phyloP scores from a whole-genome alignment of 2,888 invertebrate genomes.

The Drosophila formosana region DNA sequence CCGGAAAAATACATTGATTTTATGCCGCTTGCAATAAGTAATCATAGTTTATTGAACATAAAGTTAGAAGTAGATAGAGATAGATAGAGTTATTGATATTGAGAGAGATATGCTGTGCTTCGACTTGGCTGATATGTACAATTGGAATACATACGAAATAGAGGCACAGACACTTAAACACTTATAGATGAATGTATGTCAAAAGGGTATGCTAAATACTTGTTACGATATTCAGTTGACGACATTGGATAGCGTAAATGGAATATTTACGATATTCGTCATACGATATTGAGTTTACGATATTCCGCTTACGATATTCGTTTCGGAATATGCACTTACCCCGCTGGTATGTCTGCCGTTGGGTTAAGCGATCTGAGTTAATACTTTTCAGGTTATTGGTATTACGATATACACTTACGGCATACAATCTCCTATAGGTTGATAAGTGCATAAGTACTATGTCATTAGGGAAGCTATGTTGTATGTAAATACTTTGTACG shows the following conservation, averaged over 20 bases:
- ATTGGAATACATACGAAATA: constrained; percentile 55
- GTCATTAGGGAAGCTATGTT: constrained; percentile 22
- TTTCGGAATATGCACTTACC: not conserved
- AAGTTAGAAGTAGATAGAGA: constrained; percentile 32
- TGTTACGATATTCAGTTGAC: not conserved
- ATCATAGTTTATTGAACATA: constrained; percentile 73
- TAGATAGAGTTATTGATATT: constrained; percentile 27
- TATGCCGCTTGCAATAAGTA: constrained; percentile 39
- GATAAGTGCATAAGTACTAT: constrained; percentile 3
- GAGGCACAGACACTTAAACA: constrained; percentile 15
- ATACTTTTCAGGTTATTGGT: not conserved
- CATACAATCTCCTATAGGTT: not conserved
- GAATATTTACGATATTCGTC: not conserved
- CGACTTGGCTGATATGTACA: constrained; percentile 70
- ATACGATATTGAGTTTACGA: not conserved
- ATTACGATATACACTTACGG: not conserved
- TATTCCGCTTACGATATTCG: too few relatives aligned
- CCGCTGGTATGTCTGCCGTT: not conserved
- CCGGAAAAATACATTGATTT: constrained; percentile 36
- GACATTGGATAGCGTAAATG: too few relatives aligned
- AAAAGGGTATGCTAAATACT: constrained; percentile 20
- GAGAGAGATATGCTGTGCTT: constrained; percentile 51
- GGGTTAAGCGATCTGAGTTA: not conserved
- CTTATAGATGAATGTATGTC: constrained; percentile 9
- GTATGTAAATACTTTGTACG: constrained; percentile 14